Evolutionary conservation across 2,797 vertebrate species (phyloP), one percentile per base, ranked within the genome.

Genomic region (Crenuchus spilurus): DNA sequence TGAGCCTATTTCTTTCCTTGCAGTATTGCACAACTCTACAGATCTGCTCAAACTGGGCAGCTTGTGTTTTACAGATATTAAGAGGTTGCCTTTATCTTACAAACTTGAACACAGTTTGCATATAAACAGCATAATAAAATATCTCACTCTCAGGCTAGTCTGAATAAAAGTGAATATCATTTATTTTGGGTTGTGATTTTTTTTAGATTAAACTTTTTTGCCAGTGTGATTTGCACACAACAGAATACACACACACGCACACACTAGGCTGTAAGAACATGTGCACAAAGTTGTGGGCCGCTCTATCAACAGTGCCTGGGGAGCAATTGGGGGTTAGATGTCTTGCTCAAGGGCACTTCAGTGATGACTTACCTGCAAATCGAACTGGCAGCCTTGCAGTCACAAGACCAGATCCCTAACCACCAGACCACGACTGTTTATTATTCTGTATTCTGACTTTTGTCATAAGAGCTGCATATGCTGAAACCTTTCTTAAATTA

Each of bases 401-500:
- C n/a, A n/a, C n/a, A n/a, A n/a, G n/a, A n/a, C n/a, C n/a, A n/a
- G n/a, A n/a, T n/a, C n/a, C n/a, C n/a, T n/a, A n/a, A n/a, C n/a
- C n/a, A n/a, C n/a, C n/a, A n/a, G n/a, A n/a, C n/a, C n/a, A n/a
- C n/a, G n/a, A n/a, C n/a, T n/a, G n/a, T n/a, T n/a, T n/a, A n/a
- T 69, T 64, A 81, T 88, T 77, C 83, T 60, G 22, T 13, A 8
- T 16, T 11, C 13, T 37, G 16, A 28, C n/a, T 54, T 13, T 46
- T 63, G 55, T 71, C 31, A 14, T 63, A 28, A n/a, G 3, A 41
- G 76, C 49, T 57, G 31, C 67, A 33, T 55, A 16, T 58, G 42
- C 26, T 64, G 69, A 61, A 77, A 77, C 37, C 51, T 74, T 70
- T 60, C 55, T 65, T 70, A 64, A 74, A 64, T 70, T 74, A 78